These are phyloP conservation scores for Oncorhynchus mykiss DNA, from an alignment of 2,113 vertebrate species.

Conservation along the genomic window DNA sequence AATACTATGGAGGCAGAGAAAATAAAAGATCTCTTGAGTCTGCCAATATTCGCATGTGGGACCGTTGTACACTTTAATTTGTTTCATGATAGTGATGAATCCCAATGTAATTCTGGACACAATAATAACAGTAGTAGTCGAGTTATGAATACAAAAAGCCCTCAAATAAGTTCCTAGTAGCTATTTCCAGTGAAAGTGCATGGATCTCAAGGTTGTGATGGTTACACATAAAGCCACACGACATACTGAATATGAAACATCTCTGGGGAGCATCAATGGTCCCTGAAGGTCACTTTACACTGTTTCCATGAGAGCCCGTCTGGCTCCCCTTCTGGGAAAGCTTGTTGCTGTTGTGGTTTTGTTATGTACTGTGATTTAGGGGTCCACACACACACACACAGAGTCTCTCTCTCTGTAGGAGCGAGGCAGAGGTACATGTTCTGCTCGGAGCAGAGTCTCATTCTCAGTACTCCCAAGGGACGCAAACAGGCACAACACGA, in stretches of 20 bases:
- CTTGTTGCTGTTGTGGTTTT: constrained; percentile 30
- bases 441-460: constrained; percentile 45
- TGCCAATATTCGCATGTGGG: not conserved
- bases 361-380: constrained; percentile 35
- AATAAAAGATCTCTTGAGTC: not conserved
- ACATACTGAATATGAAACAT: no score
- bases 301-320: no score
- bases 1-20: not conserved
- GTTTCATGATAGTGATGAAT: not conserved
- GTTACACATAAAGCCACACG: no score
- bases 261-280: no score
- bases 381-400: constrained; percentile 9
- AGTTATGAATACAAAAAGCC: no score
- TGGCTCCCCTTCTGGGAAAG: no score
- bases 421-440: constrained; percentile 56
- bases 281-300: no score
- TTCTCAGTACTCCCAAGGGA: constrained; percentile 29
- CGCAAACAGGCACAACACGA: not conserved
- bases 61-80: not conserved
- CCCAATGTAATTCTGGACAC: no score
- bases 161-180: no score
- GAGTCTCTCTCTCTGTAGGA: constrained; percentile 33
- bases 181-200: no score
- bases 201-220: not conserved
- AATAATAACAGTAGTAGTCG: no score